Conservation (phyloP, 1,140 invertebrate genomes). For the Trachelipus rathkii region DNA sequence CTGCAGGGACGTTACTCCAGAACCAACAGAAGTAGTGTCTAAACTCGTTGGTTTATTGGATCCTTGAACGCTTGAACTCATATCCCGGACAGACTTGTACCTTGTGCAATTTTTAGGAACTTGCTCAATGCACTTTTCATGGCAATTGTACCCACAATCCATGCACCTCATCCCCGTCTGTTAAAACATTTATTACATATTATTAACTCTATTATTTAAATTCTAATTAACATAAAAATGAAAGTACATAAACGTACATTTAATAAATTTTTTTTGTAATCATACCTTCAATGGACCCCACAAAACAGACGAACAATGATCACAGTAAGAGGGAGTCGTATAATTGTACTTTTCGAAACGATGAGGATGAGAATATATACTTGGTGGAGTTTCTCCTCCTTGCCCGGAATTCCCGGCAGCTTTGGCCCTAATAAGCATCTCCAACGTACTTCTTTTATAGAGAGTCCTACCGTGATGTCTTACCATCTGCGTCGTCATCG, state of each 20-base stretch:
- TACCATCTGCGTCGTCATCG: conserved; percentile 81
- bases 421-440: conserved; percentile 82
- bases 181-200: conserved; percentile 43
- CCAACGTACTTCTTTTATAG: conserved; percentile 85
- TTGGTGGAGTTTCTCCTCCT: conserved; percentile 52
- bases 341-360: conserved; percentile 83
- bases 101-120: conserved; percentile 90
- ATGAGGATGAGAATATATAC: conserved; percentile 76
- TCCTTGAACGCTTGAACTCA: conserved; percentile 33
- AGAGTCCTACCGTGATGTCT: conserved; percentile 76
- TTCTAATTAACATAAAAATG: too few species aligned
- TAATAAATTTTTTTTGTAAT: neutral
- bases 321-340: conserved; percentile 86
- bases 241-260: neutral
- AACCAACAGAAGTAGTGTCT: conserved; percentile 64
- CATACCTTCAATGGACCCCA: conserved; percentile 76
- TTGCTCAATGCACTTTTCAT: conserved; percentile 84
- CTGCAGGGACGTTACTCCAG: conserved; percentile 55
- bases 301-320: conserved; percentile 79
- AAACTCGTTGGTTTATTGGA: conserved; percentile 50
- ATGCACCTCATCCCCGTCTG: conserved; percentile 76
- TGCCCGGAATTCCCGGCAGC: conserved; percentile 50
- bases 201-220: too few species aligned
- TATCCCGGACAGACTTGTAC: conserved; percentile 55
- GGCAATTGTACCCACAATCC: conserved; percentile 92